These are phyloP conservation scores for Drosophila mimica DNA, from an alignment of 2,888 invertebrate species.

Conservation along the genomic window DNA sequence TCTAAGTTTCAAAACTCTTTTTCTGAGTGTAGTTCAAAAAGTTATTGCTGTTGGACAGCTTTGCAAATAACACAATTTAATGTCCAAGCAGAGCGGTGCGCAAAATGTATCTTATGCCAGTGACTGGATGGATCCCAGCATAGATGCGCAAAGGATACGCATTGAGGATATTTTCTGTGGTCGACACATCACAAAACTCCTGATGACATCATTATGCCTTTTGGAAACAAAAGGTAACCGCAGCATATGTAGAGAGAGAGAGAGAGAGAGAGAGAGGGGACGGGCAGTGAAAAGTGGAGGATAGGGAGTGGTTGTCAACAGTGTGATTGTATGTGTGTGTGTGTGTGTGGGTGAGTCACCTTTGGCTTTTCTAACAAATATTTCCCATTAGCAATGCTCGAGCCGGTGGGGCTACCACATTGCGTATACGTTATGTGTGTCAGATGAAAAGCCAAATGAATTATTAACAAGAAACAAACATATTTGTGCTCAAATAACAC, in stretches of 20 bases:
- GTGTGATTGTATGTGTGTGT: slow-evolving; percentile 1
- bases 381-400: slow-evolving; percentile 77
- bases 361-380: slow-evolving; percentile 78
- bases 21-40: slow-evolving; percentile 28
- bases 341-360: slow-evolving; percentile 69
- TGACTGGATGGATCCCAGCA: slow-evolving; percentile 21
- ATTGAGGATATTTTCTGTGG: slow-evolving; percentile 39
- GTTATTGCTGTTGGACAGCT: slow-evolving; percentile 22
- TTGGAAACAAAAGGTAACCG: slow-evolving; percentile 79
- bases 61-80: slow-evolving; percentile 73
- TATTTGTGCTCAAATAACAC: slow-evolving; percentile 67
- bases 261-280: background rate
- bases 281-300: background rate
- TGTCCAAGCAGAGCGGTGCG: slow-evolving; percentile 39
- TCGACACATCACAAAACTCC: slow-evolving; percentile 47
- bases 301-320: slow-evolving; percentile 18
- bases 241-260: slow-evolving; percentile 25
- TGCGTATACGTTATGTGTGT: slow-evolving; percentile 75
- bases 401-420: slow-evolving; percentile 57
- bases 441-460: slow-evolving; percentile 78
- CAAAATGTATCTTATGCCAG: slow-evolving; percentile 63
- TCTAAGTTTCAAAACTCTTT: background rate
- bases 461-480: slow-evolving; percentile 78
- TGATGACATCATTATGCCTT: slow-evolving; percentile 80
- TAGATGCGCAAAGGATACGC: slow-evolving; percentile 57